Evolutionary conservation across 2,113 vertebrate species (phyloP).

Genomic region (Toxotes chatareus): DNA sequence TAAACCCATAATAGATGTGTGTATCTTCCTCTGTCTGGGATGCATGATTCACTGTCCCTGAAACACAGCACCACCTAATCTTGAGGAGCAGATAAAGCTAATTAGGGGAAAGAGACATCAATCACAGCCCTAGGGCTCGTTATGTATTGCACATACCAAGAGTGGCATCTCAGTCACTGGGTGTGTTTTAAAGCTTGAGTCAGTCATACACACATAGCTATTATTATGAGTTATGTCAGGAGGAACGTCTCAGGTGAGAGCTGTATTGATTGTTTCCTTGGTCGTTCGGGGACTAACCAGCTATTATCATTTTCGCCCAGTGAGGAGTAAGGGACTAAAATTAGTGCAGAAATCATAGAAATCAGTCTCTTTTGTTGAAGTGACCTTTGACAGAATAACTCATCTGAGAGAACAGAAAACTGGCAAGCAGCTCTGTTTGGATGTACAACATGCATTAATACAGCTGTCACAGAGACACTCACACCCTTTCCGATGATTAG

Average conservation of each 20-base stretch:
- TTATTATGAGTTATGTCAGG: constrained; percentile 68
- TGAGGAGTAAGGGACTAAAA: constrained; percentile 22
- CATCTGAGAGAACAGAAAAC: constrained; percentile 57
- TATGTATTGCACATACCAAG: constrained; percentile 63
- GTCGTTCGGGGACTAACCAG: constrained; percentile 6
- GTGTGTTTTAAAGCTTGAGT: constrained; percentile 73
- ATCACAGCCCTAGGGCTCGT: constrained; percentile 75
- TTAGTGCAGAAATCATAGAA: constrained; percentile 43
- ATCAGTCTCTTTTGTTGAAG: constrained; percentile 57
- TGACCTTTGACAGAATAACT: constrained; percentile 65
- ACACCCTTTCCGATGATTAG: constrained; percentile 87
- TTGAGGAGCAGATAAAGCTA: constrained; percentile 85
- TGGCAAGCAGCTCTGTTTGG: constrained; percentile 69
- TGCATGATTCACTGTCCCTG: constrained; percentile 79
- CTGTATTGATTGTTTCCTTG: constrained; percentile 38
- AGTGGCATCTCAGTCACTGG: constrained; percentile 82
- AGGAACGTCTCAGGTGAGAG: constrained; percentile 37
- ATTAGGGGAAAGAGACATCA: constrained; percentile 85
- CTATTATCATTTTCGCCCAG: constrained; percentile 17
- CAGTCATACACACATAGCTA: constrained; percentile 50
- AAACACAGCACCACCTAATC: constrained; percentile 78
- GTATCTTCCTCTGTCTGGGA: constrained; percentile 79
- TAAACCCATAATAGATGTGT: constrained; percentile 65
- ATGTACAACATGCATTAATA: constrained; percentile 74
- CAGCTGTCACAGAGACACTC: constrained; percentile 77